phyloP scores from a whole-genome alignment of 2,797 vertebrate genomes.

The Sebastes goodei region DNA sequence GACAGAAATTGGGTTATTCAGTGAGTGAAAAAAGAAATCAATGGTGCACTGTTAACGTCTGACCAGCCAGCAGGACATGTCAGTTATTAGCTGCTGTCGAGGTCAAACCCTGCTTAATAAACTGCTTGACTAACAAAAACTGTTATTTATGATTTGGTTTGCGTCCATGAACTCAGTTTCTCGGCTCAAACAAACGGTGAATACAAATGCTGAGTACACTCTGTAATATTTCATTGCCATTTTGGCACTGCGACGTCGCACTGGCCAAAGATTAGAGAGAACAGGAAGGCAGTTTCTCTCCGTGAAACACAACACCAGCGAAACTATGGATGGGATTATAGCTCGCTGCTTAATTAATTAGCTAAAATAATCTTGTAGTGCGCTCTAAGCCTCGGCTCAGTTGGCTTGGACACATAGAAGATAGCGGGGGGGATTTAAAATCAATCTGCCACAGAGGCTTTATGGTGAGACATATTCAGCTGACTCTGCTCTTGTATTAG shows the following conservation, averaged over 20 bases:
- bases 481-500: slow-evolving; percentile 29
- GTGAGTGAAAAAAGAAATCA: slow-evolving; percentile 27
- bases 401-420: slow-evolving; percentile 25
- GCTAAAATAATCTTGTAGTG: slow-evolving; percentile 47
- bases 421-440: slow-evolving; percentile 42
- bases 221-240: neutral
- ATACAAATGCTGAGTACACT: neutral
- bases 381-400: slow-evolving; percentile 32
- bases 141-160: neutral
- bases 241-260: neutral
- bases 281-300: neutral
- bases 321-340: slow-evolving; percentile 38
- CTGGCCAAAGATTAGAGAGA: slow-evolving; percentile 7
- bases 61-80: slow-evolving; percentile 7
- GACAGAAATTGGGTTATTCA: slow-evolving; percentile 16
- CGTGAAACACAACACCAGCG: neutral
- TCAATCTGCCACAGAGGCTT: slow-evolving; percentile 40
- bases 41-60: slow-evolving; percentile 17
- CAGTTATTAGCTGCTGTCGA: slow-evolving; percentile 11
- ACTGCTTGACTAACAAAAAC: neutral
- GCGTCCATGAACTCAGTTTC: neutral
- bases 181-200: neutral
- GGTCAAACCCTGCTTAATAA: slow-evolving; percentile 6
- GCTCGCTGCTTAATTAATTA: slow-evolving; percentile 53
- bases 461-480: slow-evolving; percentile 26